Evolutionary conservation across 2,797 vertebrate genomes (phyloP).

Genomic region (Lates japonicus): DNA sequence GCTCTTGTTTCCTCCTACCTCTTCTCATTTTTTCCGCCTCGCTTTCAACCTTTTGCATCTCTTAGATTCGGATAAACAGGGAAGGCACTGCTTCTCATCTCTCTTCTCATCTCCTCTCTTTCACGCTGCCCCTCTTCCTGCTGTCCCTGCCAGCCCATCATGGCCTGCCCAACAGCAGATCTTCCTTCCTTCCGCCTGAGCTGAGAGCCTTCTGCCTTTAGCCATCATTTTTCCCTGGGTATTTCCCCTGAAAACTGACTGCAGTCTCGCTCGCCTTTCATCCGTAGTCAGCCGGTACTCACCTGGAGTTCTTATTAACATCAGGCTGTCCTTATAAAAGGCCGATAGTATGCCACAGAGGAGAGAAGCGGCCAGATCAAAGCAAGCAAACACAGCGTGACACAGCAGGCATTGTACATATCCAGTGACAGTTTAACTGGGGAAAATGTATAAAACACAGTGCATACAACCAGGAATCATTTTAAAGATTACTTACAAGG

Average conservation of each 20-base stretch:
- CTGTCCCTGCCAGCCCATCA: conserved; percentile 39
- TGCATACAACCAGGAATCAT: not conserved
- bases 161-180: conserved; percentile 47
- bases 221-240: conserved; percentile 38
- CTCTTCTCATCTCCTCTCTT: conserved; percentile 57
- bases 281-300: conserved; percentile 40
- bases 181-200: conserved; percentile 41
- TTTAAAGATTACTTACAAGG: not conserved
- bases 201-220: conserved; percentile 50
- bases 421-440: not conserved
- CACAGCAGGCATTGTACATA: not conserved
- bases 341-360: conserved; percentile 3
- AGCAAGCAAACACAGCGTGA: not conserved
- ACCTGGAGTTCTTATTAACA: conserved; percentile 34
- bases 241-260: conserved; percentile 24
- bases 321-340: conserved; percentile 8
- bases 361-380: conserved; percentile 31
- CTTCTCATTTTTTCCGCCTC: conserved; percentile 34
- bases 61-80: conserved; percentile 99
- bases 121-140: conserved; percentile 41
- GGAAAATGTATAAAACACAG: not conserved
- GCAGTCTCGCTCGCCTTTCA: conserved; percentile 43
- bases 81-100: conserved; percentile 91
- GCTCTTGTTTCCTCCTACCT: conserved; percentile 73
- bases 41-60: conserved; percentile 78